Conservation (phyloP, 2,888 invertebrate species). For the Monoplex corrugatus region DNA sequence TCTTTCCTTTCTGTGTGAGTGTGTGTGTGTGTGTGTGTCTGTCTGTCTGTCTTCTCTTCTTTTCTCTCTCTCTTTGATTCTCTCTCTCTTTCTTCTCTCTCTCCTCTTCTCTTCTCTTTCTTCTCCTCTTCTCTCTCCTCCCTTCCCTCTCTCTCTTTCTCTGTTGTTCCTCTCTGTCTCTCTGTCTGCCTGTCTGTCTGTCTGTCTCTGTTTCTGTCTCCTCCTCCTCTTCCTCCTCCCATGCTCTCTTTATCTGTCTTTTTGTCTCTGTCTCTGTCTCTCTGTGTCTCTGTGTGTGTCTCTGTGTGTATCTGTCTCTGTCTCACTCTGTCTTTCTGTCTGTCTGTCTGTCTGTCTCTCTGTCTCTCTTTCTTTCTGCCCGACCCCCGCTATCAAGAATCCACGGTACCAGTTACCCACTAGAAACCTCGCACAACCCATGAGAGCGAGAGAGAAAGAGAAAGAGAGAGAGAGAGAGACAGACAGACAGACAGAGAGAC, state of each 20-base stretch:
- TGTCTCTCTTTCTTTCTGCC: too few species aligned
- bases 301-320: background rate
- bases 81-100: background rate
- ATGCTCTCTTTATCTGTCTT: background rate
- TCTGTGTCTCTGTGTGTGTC: too few species aligned
- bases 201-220: background rate
- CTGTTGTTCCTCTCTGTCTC: background rate
- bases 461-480: too few species aligned
- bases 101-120: background rate
- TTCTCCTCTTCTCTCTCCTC: background rate
- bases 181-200: background rate
- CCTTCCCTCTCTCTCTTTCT: background rate
- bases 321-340: background rate
- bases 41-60: background rate
- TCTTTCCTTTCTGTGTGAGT: background rate
- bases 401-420: too few species aligned
- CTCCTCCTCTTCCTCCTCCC: too few species aligned
- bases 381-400: too few species aligned
- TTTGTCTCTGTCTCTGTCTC: background rate
- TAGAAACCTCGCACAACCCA: too few species aligned
- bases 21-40: background rate
- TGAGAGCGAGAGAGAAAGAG: too few species aligned
- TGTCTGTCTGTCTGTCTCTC: background rate
- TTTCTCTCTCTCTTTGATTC: background rate
- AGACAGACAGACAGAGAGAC: too few species aligned